Evolutionary conservation across 2,888 invertebrate species (phyloP), one percentile per base, ranked within the genome.

Genomic region (Andrena trimmerana): DNA sequence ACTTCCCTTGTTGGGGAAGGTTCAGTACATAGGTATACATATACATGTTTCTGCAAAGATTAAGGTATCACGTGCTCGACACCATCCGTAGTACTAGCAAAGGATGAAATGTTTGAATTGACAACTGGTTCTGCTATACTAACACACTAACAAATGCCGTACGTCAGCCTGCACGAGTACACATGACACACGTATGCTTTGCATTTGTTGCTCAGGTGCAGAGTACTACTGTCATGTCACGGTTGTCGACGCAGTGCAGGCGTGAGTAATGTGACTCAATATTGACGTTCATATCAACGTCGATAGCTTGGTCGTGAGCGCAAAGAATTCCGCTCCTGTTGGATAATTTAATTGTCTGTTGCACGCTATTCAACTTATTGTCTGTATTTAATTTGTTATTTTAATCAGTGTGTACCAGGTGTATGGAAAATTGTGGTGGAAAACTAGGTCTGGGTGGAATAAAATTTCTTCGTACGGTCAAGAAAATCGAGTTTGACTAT

Each of bases 231-330:
- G 74, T 48, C 80, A 29, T 69, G 63, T 48, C 67, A 54, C 31
- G 63, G 57, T 62, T 75, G 77, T 60, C 69, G 65, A 54, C 66
- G 63, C 60, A 59, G 67, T 70, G 42, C 69, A 65, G 4, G n/a
- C 63, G 24, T 72, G 81, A 73, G 54, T 70, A 85, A 85, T 71
- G 79, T 57, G 78, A 29, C 73, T 24, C 76, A 76, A 85, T 85
- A 85, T 85, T 85, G 85, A 85, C 70, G 69, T 72, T 76, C 63
- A 27, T 68, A 76, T 85, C 78, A 76, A 54, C 24, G 70, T 29
- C 72, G 57, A 2, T 2, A 67, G 52, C 67, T 78, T 10, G 63
- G n/a, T 50, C 13, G 8, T 8, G 13, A 29, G 27, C 29, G 33
- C 48, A 63, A 81, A 71, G 65, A 81, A 33, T 29, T 59, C 33